Evolutionary conservation across 2,888 invertebrate genomes (phyloP), one percentile per base, ranked within the genome.

Genomic region (Onchidella celtica): DNA sequence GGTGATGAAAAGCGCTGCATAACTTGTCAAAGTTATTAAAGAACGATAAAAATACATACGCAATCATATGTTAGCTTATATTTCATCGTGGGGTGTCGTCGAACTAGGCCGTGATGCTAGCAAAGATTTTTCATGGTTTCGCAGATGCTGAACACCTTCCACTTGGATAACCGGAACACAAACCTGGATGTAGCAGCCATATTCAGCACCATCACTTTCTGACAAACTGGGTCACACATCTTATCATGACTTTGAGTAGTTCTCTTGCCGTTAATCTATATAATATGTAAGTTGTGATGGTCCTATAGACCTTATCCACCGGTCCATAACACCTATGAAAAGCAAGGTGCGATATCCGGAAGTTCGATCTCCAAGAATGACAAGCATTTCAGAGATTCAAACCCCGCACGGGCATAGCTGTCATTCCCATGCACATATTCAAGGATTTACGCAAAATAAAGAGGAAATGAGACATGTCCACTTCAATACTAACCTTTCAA

Each of bases 401-500:
- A 92, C 88, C 89, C 86, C 89, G 89, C 87, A 85, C 84, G 86
- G 89, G 90, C 91, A 90, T 90, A 87, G 86, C 87, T 81, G 85
- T 87, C 88, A 89, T 90, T 88, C 89, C 88, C 85, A 79, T 82
- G 86, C 84, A 79, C 87, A 86, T 84, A 85, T 75, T 75, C 81
- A 79, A 65, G 81, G 80, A 79, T 86, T 84, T 66, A 86, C 83
- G 79, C 79, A 84, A 81, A 83, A 85, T 76, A 68, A 79, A 17
- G 40, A 57, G 6, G 55, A 76, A 69, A 69, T 86, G 83, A 77
- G 57, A 65, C 34, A 68, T 17, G n/a, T 61, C n/a, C 4, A 21
- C 38, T 29, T 57, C 2, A 4, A 80, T 86, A 91, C 91, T 90
- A 87, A 92, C 96, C 96, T 95, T 95, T 95, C 94, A 95, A 94